phyloP scores from a whole-genome alignment of 2,113 vertebrate genomes.

The Seriola quinqueradiata region DNA sequence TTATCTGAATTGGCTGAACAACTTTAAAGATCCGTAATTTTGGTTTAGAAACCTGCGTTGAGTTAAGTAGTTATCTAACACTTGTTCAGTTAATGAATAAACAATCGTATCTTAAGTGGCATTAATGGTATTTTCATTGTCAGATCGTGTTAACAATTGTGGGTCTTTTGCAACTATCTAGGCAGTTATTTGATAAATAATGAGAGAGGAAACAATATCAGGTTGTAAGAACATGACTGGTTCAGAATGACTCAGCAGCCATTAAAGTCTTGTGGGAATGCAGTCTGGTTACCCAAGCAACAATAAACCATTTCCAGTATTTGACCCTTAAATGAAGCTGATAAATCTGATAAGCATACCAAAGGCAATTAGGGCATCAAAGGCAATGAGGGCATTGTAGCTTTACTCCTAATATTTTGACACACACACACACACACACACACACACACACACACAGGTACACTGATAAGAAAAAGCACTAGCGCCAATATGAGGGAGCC shows the following conservation, averaged over 20 bases:
- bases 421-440: neutral
- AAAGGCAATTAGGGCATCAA: neutral
- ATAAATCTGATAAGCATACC: neutral
- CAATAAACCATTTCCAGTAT: neutral
- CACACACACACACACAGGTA: neutral
- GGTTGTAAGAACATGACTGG: fast-evolving
- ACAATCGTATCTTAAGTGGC: neutral
- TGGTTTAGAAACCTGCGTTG: neutral
- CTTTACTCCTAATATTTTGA: neutral
- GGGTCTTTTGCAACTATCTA: neutral
- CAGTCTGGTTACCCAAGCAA: fast-evolving
- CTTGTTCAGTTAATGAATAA: neutral
- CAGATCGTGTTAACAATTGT: neutral
- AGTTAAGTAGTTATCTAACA: neutral
- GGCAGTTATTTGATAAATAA: neutral
- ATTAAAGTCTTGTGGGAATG: too few relatives aligned
- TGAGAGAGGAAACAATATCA: neutral
- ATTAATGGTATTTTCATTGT: neutral
- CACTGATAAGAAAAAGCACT: slow-evolving; percentile 2
- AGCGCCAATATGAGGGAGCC: neutral
- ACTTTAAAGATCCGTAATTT: neutral
- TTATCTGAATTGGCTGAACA: neutral
- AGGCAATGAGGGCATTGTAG: neutral
- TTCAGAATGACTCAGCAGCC: slow-evolving; percentile 35
- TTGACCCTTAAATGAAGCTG: neutral